These are phyloP conservation scores for Orestias chungarensis DNA, from an alignment of 2,797 vertebrate genomes.

Conservation along the genomic window DNA sequence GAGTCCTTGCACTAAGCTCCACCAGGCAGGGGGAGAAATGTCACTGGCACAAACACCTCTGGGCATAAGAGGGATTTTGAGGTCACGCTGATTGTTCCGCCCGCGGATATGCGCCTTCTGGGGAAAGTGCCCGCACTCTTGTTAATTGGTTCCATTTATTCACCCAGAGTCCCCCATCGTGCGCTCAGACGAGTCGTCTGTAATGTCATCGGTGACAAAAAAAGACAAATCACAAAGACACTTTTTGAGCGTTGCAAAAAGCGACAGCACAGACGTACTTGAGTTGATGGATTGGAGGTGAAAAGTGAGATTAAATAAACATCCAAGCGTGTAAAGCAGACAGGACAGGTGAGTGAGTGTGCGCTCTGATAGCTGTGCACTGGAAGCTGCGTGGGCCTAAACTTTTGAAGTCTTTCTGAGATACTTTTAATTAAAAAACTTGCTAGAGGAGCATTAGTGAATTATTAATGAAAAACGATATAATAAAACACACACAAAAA, in stretches of 20 bases:
- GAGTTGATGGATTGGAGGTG: conserved; percentile 36
- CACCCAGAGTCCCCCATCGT: conserved; percentile 50
- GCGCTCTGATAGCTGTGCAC: conserved; percentile 13
- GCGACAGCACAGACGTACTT: neutral
- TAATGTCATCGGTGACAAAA: conserved; percentile 54
- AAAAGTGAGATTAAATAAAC: conserved; percentile 43
- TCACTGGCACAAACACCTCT: conserved; percentile 64
- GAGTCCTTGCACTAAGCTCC: conserved; percentile 34
- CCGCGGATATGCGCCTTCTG: conserved; percentile 60
- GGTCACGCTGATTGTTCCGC: conserved; percentile 70
- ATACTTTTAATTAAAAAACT: conserved; percentile 79
- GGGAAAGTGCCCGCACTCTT: conserved; percentile 62
- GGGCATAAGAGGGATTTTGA: conserved; percentile 69
- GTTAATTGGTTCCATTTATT: conserved; percentile 72
- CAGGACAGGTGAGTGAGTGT: conserved; percentile 31
- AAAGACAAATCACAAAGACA: conserved; percentile 46
- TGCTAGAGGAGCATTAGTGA: conserved; percentile 68
- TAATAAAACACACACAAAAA: conserved; percentile 79
- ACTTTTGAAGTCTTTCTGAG: conserved; percentile 62
- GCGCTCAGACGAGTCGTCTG: conserved; percentile 29
- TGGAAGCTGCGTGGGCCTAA: conserved; percentile 54
- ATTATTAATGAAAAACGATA: conserved; percentile 79
- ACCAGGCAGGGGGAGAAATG: conserved; percentile 63
- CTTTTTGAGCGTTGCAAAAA: conserved; percentile 16
- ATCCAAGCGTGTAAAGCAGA: conserved; percentile 22